Evolutionary conservation across 2,888 invertebrate species (phyloP).

Genomic region (Xylota sylvarum): DNA sequence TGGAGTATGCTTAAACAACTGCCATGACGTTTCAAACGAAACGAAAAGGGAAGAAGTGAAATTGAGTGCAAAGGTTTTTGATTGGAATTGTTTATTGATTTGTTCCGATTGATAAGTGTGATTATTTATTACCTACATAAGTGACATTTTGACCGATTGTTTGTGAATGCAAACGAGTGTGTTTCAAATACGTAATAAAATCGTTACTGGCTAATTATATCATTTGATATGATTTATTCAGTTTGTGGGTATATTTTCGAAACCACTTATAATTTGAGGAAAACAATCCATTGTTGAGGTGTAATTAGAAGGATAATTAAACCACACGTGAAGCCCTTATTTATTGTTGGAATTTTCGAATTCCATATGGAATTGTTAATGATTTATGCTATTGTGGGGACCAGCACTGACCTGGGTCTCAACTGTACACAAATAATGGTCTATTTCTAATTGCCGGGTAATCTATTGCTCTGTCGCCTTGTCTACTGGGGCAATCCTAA

Average conservation of each 20-base stretch:
- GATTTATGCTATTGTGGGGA: background rate
- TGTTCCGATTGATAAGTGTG: background rate
- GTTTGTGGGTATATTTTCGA: background rate
- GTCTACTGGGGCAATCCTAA: no score
- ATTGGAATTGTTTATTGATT: background rate
- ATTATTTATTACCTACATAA: background rate
- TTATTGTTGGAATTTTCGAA: background rate
- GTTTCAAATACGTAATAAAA: background rate
- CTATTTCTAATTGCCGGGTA: no score
- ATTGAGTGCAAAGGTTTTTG: background rate
- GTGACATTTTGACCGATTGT: background rate
- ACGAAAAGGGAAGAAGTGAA: background rate
- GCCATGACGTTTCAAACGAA: no score
- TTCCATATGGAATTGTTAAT: background rate
- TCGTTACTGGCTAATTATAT: background rate
- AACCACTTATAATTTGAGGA: background rate
- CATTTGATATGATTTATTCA: slow-evolving; percentile 2
- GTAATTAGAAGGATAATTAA: background rate
- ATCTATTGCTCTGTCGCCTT: no score
- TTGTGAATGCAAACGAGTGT: background rate
- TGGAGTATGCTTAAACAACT: no score
- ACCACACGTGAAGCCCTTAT: background rate
- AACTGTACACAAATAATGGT: no score
- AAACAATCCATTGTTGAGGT: background rate
- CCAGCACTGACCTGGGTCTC: background rate